Evolutionary conservation across 2,113 vertebrate genomes (phyloP).

Genomic region (Donacobius atricapilla): DNA sequence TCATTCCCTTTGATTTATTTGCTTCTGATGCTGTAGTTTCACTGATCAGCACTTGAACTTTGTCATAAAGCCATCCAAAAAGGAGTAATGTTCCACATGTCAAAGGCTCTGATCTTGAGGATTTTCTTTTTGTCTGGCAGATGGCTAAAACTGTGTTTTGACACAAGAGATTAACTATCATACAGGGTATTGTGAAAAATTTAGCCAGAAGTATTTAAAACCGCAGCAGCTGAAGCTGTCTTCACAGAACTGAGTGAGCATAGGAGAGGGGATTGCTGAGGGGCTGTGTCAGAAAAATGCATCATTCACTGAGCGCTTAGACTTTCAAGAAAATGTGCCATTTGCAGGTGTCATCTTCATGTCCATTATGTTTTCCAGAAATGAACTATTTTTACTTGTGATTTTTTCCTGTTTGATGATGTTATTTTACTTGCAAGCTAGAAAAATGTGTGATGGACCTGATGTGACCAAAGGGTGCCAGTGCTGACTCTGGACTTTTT

Average conservation of each 20-base stretch:
- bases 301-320: neutral
- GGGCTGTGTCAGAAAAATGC: neutral
- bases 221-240: neutral
- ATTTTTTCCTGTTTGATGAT: neutral
- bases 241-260: neutral
- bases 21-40: neutral
- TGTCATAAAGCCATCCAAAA: neutral
- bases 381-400: accelerated
- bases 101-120: neutral
- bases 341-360: neutral
- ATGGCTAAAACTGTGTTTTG: neutral
- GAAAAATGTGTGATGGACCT: neutral
- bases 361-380: neutral
- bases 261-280: neutral
- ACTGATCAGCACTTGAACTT: neutral
- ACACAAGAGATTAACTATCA: neutral
- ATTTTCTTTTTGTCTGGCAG: neutral
- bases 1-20: neutral
- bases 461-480: neutral
- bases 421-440: neutral
- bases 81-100: neutral
- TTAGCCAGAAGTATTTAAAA: neutral
- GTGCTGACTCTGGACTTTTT: neutral
- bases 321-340: neutral
- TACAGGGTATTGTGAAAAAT: neutral